A percentile compares a stretch with the other conserved stretches of the same genome.
phyloP scores from a whole-genome alignment of 2,113 vertebrate genomes.

The Tachysurus vachellii region DNA sequence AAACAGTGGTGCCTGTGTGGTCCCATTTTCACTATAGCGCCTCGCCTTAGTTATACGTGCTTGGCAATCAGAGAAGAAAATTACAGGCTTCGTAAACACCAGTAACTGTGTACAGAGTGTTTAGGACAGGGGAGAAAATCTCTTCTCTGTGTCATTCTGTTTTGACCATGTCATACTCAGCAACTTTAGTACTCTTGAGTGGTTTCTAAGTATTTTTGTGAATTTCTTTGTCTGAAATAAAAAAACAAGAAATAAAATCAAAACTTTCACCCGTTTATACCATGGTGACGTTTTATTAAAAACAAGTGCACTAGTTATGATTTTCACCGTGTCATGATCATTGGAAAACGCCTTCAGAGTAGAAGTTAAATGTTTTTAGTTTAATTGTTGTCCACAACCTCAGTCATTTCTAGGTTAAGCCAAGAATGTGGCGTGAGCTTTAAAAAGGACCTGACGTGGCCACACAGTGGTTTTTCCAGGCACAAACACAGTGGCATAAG shows the following conservation, averaged over 20 bases:
- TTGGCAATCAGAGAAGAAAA: constrained; percentile 44
- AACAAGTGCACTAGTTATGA: background rate
- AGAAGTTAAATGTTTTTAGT: constrained; percentile 48
- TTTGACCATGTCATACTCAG: constrained; percentile 66
- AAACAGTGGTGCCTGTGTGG: constrained; percentile 25
- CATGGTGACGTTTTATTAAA: background rate
- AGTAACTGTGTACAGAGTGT: constrained; percentile 33
- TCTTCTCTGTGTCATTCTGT: constrained; percentile 60
- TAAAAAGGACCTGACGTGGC: constrained; percentile 67
- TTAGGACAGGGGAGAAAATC: constrained; percentile 34
- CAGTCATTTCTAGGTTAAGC: constrained; percentile 54
- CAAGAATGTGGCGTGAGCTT: constrained; percentile 65
- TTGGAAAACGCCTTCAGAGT: constrained; percentile 9
- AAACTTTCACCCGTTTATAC: constrained; percentile 30
- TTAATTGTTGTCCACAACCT: constrained; percentile 50
- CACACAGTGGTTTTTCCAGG: constrained; percentile 30
- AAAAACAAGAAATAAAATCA: constrained; percentile 61
- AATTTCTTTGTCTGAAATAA: constrained; percentile 73
- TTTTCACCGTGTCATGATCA: constrained; percentile 15
- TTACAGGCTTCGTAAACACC: constrained; percentile 30
- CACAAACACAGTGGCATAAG: constrained; percentile 23
- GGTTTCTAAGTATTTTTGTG: constrained; percentile 71
- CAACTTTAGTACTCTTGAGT: constrained; percentile 62
- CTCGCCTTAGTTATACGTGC: constrained; percentile 30
- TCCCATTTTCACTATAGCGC: constrained; percentile 36